These are phyloP conservation scores for Melanostoma scalare DNA, from an alignment of 2,888 invertebrate genomes.

Conservation along the genomic window DNA sequence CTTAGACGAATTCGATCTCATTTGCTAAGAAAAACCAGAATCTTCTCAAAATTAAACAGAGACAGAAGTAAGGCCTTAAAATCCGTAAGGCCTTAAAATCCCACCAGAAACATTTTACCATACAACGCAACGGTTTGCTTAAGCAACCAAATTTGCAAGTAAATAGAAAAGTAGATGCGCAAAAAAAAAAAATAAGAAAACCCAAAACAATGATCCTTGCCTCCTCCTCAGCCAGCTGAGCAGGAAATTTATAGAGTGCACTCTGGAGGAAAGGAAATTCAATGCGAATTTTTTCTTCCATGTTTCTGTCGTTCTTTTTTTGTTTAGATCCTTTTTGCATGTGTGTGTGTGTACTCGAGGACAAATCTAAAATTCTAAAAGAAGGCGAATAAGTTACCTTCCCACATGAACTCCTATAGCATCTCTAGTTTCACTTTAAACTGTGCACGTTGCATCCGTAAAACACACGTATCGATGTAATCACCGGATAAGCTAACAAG, in stretches of 20 bases:
- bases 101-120: too few relatives aligned
- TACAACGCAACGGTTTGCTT: neutral
- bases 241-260: slow-evolving; percentile 63
- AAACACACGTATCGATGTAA: slow-evolving; percentile 78
- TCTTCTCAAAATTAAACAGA: too few relatives aligned
- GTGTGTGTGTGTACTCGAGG: neutral
- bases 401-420: slow-evolving; percentile 22
- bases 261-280: slow-evolving; percentile 66
- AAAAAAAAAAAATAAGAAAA: neutral
- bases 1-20: too few relatives aligned
- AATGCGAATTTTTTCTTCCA: slow-evolving; percentile 51
- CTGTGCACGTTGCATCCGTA: slow-evolving; percentile 71
- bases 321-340: neutral
- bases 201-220: slow-evolving; percentile 40
- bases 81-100: too few relatives aligned
- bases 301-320: slow-evolving; percentile 12
- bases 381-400: slow-evolving; percentile 32
- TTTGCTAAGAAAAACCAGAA: too few relatives aligned
- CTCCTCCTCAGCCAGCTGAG: slow-evolving; percentile 12
- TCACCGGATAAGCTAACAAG: slow-evolving; percentile 82
- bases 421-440: slow-evolving; percentile 66
- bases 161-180: neutral
- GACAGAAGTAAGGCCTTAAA: too few relatives aligned
- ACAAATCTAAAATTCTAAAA: slow-evolving; percentile 47
- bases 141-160: slow-evolving; percentile 15